Base-by-base conservation (phyloP, 2,113 vertebrate species). In the Bucco capensis region DNA sequence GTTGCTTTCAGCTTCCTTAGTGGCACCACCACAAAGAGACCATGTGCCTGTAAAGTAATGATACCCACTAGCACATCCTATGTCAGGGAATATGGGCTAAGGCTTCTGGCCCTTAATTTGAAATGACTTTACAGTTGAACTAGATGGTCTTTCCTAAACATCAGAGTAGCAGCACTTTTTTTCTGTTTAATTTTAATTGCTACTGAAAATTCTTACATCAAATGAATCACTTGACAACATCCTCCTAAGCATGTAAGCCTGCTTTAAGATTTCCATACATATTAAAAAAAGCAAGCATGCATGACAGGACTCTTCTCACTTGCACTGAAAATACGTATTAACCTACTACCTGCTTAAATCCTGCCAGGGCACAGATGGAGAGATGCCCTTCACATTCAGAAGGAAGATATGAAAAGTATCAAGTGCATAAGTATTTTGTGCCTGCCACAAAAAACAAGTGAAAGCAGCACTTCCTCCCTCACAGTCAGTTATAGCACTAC, bases 351-450 rank as follows among this genome's bases (percentile, higher is more conserved):
- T 94, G 64, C 65, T 75, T 73, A 60, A 79, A 83, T 73, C 61
- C 75, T 95, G 75, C 67, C 71, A 60, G 91, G 88, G 60, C 85
- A 85, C 91, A 94, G 87, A 94, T 89, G 93, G 89, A 88, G 72
- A 91, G 47, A 84, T 95, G 91, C 77, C 74, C 92, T 91, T 49
- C 61, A 62, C 64, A 91, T 37, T 75, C 61, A 91, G 54, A 46
- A 92, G 49, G 31, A 82, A 44, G 78, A 92, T 73, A 93, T 69
- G 88, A 91, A 92, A 92, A 95, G 72, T 83, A 85, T 49, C 19
- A 83, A 94, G 35, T n/a, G 57, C 71, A 79, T 62, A 82, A 92
- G 72, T 92, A 92, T 92, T 95, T 92, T 90, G 87, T 54, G 72
- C 79, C 82, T 93, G 90, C 58, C 67, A 91, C 13, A 35, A 83